Conservation (phyloP, 1,140 invertebrate genomes). For the Macrobrachium nipponense region DNA sequence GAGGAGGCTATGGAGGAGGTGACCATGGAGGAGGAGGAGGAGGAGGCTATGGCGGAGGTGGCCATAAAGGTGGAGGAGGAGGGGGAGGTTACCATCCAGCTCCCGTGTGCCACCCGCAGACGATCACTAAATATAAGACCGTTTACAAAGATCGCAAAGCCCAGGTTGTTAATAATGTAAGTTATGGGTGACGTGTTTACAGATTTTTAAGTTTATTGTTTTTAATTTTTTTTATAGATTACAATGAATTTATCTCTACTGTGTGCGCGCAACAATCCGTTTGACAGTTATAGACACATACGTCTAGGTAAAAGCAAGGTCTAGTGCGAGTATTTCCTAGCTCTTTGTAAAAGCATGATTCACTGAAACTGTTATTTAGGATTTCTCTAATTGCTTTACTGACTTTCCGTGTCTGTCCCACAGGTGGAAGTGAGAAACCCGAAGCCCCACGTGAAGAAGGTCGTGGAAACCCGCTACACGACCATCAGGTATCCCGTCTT, state of each 20-base stretch:
- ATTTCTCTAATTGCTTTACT: too few species aligned
- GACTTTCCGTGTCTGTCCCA: neutral
- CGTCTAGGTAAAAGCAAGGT: too few species aligned
- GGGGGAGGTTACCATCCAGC: constrained; percentile 24
- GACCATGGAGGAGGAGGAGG: constrained; percentile 30
- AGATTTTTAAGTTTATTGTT: neutral
- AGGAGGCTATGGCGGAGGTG: constrained; percentile 13
- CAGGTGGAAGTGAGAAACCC: constrained; percentile 63
- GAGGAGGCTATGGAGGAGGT: neutral
- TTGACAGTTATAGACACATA: too few species aligned
- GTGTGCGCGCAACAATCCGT: too few species aligned
- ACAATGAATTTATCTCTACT: neutral
- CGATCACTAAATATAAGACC: constrained; percentile 63
- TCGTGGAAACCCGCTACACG: constrained; percentile 62
- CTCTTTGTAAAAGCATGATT: too few species aligned
- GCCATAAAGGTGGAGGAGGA: neutral
- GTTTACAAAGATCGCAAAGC: constrained; percentile 62
- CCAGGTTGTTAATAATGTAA: constrained; percentile 61
- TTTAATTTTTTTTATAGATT: neutral
- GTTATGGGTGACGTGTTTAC: neutral
- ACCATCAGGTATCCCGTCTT: constrained; percentile 63
- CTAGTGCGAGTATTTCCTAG: too few species aligned
- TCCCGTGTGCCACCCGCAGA: constrained; percentile 57
- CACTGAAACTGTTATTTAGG: too few species aligned
- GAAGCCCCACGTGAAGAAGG: constrained; percentile 58